Percentiles rank a stretch among this genome's conserved stretches.
Evolutionary conservation across 2,113 vertebrate species (phyloP).

Genomic region (Myocastor coypus): DNA sequence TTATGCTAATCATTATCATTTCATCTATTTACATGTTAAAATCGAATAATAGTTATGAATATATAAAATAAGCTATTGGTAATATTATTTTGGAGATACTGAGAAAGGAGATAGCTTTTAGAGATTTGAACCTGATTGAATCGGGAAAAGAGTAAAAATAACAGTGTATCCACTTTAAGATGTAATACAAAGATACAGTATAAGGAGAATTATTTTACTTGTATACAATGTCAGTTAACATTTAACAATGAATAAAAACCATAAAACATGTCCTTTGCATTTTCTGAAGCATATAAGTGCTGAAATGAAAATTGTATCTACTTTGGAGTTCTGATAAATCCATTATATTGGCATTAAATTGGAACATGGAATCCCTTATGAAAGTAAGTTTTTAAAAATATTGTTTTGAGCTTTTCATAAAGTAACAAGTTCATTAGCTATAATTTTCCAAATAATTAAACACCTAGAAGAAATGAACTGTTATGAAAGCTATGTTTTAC

Average conservation of each 20-base stretch:
- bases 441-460: slow-evolving; percentile 35
- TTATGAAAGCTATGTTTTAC: neutral
- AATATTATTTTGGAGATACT: neutral
- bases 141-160: neutral
- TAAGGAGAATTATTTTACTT: neutral
- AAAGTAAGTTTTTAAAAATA: slow-evolving; percentile 25
- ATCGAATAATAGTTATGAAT: neutral
- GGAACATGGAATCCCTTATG: neutral
- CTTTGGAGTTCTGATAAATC: slow-evolving; percentile 19
- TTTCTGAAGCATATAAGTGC: neutral
- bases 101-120: neutral
- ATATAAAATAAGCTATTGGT: neutral
- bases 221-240: neutral
- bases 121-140: neutral
- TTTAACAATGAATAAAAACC: slow-evolving; percentile 18
- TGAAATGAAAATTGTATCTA: neutral
- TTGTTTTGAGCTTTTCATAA: neutral
- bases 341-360: neutral
- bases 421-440: neutral
- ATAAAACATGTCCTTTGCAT: neutral
- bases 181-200: neutral
- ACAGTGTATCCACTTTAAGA: neutral
- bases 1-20: neutral
- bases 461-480: neutral
- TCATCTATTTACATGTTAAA: neutral